These are phyloP conservation scores for Serranus cabrilla DNA, from an alignment of 2,797 vertebrate species.

Conservation along the genomic window DNA sequence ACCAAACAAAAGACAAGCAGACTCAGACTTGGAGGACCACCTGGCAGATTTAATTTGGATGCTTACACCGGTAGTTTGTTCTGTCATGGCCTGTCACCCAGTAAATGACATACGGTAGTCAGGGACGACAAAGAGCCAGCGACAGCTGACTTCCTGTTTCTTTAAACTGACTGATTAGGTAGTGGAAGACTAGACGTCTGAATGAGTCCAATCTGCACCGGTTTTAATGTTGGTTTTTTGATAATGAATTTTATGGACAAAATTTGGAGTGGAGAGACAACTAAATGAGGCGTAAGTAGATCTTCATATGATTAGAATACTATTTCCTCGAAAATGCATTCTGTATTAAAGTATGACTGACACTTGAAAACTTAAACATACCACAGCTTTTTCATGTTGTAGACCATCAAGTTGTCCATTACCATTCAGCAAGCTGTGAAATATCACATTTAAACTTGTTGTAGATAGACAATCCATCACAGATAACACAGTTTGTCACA, in stretches of 20 bases:
- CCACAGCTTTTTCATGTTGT: background rate
- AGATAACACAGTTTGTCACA: background rate
- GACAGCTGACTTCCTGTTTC: slow-evolving; percentile 58
- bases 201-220: background rate
- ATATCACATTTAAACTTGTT: background rate
- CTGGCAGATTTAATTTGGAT: too few species aligned
- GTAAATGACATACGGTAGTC: slow-evolving; percentile 49
- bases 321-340: background rate
- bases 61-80: slow-evolving; percentile 38
- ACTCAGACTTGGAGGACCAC: background rate
- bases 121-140: slow-evolving; percentile 31
- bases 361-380: background rate
- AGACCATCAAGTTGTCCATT: background rate
- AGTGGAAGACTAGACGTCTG: background rate
- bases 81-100: slow-evolving; percentile 46
- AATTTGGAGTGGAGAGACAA: slow-evolving; percentile 1
- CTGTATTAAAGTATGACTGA: background rate
- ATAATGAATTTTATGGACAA: background rate
- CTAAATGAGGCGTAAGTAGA: slow-evolving; percentile 55
- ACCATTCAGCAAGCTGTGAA: background rate
- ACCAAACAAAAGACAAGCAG: slow-evolving; percentile 36
- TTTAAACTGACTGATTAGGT: slow-evolving; percentile 9
- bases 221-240: slow-evolving; percentile 1
- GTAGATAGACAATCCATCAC: background rate
- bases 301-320: background rate